Conservation (phyloP, 2,888 invertebrate genomes). For the Agriotes lineatus region DNA sequence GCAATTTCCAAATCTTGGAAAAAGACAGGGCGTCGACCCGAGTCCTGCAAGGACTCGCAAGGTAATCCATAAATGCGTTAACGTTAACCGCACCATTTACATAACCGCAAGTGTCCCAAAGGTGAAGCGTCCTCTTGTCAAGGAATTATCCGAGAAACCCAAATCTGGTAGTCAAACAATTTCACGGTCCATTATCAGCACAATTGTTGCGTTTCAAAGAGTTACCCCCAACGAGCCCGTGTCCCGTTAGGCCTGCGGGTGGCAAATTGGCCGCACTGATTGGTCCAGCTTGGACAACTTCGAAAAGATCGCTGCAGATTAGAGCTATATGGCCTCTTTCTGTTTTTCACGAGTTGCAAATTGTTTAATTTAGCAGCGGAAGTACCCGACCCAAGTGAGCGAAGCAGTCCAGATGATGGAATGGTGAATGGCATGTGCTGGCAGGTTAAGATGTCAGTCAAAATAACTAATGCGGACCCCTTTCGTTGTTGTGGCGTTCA, state of each 20-base stretch:
- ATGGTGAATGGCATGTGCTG: too few relatives aligned
- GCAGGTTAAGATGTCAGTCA: too few relatives aligned
- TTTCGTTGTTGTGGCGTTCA: too few relatives aligned
- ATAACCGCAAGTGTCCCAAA: conserved; percentile 28
- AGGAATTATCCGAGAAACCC: conserved; percentile 5
- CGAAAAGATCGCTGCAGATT: too few relatives aligned
- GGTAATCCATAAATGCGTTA: conserved; percentile 20
- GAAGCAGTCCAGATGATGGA: too few relatives aligned
- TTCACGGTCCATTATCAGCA: conserved; percentile 31
- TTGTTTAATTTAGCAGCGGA: too few relatives aligned
- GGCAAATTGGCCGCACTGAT: background rate
- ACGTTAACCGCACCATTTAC: conserved; percentile 23
- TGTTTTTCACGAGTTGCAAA: too few relatives aligned
- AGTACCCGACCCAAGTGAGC: too few relatives aligned
- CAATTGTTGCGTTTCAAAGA: conserved; percentile 22
- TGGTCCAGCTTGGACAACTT: background rate
- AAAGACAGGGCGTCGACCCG: background rate
- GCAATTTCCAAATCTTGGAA: background rate
- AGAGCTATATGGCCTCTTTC: too few relatives aligned
- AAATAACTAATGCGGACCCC: too few relatives aligned
- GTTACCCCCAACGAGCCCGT: background rate
- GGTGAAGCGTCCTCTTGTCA: conserved; percentile 15
- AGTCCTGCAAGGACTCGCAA: background rate
- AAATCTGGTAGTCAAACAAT: conserved; percentile 28
- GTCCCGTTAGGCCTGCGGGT: background rate